These are phyloP conservation scores for Arctopsyche grandis DNA, from an alignment of 1,140 invertebrate genomes.

Conservation along the genomic window DNA sequence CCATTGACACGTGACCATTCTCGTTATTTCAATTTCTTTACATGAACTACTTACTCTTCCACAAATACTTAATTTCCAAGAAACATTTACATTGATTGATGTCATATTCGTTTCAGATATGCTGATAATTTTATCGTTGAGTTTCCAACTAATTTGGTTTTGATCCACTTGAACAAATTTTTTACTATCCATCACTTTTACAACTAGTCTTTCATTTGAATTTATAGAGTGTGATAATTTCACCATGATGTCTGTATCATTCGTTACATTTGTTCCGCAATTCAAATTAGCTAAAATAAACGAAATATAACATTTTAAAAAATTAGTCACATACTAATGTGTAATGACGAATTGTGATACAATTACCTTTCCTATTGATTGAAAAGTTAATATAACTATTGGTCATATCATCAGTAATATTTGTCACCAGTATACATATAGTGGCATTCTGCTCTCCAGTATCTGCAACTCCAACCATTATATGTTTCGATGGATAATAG, in stretches of 20 bases:
- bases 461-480: not conserved
- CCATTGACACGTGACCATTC: constrained; percentile 63
- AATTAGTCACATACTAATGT: too few species aligned
- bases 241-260: constrained; percentile 5
- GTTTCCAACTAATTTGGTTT: not conserved
- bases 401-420: not conserved
- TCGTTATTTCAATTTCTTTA: constrained; percentile 57
- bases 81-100: constrained; percentile 51
- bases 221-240: too few species aligned
- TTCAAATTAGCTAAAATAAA: not conserved
- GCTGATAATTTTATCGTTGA: not conserved
- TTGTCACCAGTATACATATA: not conserved
- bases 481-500: not conserved
- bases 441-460: not conserved
- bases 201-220: not conserved
- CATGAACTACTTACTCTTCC: constrained; percentile 58
- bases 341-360: too few species aligned
- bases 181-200: not conserved
- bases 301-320: too few species aligned
- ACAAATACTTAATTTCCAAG: constrained; percentile 61
- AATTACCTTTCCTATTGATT: too few species aligned
- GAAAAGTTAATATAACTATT: too few species aligned
- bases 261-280: not conserved
- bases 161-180: not conserved
- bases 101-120: not conserved